Evolutionary conservation across 2,888 invertebrate species (phyloP), one percentile per base, ranked within the genome.

Genomic region (Asteroscopus sphinx): DNA sequence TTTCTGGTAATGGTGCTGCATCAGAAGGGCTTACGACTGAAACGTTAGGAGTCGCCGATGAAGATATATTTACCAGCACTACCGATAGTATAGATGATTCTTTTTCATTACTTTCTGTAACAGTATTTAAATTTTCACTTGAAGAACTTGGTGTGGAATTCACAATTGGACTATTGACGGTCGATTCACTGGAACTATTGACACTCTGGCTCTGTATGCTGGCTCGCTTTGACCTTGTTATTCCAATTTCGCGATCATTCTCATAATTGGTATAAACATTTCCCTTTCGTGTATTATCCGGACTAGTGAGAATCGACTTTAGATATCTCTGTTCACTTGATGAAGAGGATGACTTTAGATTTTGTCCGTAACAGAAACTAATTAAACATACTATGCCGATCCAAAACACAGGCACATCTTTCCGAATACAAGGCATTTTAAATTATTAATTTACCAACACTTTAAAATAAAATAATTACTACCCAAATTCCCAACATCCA

Each of bases 1-100:
- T 97, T 74, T 97, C 97, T 0, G 99, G 99, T 36, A 99, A 88
- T 2, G 97, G 94, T 6, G 97, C 96, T 6, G 97, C 96, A 82
- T 97, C 97, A 0, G 96, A 96, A 0, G 96, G 96, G 32, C 95
- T 95, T 1, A 96, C 92, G 1, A 95, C 78, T 4, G 94, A 90
- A 32, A 80, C 82, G 76, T 93, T 93, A 0, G 88, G 82, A 15
- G 82, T 64, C 2, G 80, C 76, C 6, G 88, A 81, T 12, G 90
- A 83, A 1, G 93, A 88, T 21, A 80, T 76, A 74, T 92, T 93
- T n/a, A 89, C 84, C 68, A 81, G 84, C 1, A 83, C 76, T 32
- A 89, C 83, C 13, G 90, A 78, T 33, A 91, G 61, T 63, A 89
- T 80, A 1, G 91, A 89, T 35, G 84, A 82, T 60, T 87, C 86